phyloP scores from a whole-genome alignment of 2,797 vertebrate genomes.

The Halcyon badia region DNA sequence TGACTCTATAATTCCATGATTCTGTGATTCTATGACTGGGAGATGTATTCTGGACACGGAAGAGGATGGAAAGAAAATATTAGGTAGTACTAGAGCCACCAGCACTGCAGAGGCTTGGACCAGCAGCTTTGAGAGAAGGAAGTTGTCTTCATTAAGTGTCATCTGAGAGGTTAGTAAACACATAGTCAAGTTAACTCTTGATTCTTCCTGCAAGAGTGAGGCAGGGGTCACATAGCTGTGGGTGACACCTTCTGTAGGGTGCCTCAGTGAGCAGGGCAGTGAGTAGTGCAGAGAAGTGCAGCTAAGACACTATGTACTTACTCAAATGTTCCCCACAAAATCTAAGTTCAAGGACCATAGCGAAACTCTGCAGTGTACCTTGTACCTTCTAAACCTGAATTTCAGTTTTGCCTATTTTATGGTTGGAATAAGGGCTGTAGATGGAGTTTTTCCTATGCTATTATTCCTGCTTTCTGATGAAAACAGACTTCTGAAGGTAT shows the following conservation, averaged over 20 bases:
- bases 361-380: neutral
- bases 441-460: neutral
- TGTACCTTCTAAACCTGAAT: neutral
- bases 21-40: neutral
- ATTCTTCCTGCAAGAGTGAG: neutral
- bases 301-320: neutral
- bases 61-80: neutral
- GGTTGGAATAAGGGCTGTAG: accelerated
- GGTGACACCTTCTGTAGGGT: neutral
- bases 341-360: neutral
- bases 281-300: neutral
- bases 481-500: neutral
- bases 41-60: neutral
- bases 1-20: too few species aligned
- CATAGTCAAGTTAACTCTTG: neutral
- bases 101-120: neutral
- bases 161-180: neutral
- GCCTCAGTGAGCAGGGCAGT: neutral
- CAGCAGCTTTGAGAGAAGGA: neutral
- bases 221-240: neutral
- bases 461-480: neutral
- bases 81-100: neutral
- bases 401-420: neutral
- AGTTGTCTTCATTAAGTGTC: neutral
- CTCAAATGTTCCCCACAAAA: neutral